A percentile compares a stretch with the other conserved stretches of the same genome.
Evolutionary conservation across 2,888 invertebrate species (phyloP).

Genomic region (Tribolium freemani): DNA sequence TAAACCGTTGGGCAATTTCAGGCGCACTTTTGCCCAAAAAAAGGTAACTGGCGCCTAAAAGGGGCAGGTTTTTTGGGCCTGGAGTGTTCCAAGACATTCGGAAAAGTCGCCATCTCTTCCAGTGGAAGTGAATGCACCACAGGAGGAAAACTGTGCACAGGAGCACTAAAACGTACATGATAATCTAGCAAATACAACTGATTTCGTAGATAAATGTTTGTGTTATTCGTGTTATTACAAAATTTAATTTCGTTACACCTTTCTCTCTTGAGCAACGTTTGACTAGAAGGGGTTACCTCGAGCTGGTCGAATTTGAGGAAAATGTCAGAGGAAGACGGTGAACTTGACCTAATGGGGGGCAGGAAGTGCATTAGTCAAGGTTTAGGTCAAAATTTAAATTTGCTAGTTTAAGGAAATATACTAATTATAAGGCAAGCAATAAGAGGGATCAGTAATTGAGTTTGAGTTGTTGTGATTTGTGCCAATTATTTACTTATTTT

Average conservation of each 20-base stretch:
- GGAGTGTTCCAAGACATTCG: neutral
- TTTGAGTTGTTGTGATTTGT: no score
- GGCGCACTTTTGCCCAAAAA: neutral
- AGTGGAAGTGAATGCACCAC: neutral
- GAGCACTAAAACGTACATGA: neutral
- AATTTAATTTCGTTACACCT: conserved; percentile 8
- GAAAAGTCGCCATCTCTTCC: neutral
- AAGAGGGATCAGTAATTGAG: no score
- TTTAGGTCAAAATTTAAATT: no score
- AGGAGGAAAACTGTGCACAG: neutral
- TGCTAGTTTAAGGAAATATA: no score
- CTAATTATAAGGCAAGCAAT: no score
- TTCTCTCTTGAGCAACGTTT: conserved; percentile 13
- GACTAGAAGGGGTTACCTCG: no score
- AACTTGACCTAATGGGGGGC: no score
- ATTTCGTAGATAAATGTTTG: neutral
- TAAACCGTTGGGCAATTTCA: neutral
- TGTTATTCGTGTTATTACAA: neutral
- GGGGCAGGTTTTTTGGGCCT: neutral
- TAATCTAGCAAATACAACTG: neutral
- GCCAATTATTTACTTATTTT: no score
- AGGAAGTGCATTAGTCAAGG: no score
- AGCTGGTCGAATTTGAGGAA: no score
- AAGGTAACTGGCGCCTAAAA: neutral
- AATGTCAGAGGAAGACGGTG: no score